Conservation (phyloP, 2,113 vertebrate species). For the Scolopax mira region DNA sequence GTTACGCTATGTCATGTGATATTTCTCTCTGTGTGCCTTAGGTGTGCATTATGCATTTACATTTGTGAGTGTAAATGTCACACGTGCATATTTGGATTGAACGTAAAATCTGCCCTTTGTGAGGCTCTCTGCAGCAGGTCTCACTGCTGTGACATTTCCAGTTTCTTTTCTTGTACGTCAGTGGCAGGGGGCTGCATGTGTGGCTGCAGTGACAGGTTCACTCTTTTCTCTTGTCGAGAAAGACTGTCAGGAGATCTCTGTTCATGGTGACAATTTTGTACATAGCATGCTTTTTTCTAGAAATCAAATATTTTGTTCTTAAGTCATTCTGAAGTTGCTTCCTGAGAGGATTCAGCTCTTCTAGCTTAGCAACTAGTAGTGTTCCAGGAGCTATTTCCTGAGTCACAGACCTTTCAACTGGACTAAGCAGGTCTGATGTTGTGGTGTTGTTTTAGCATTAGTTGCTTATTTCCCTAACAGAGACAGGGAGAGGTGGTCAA, state of each 20-base stretch:
- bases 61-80: not conserved
- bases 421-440: not conserved
- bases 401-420: rapidly evolving
- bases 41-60: not conserved
- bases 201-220: not conserved
- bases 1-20: not conserved
- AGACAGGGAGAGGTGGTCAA: not conserved
- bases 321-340: not conserved
- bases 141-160: not conserved
- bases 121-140: not conserved
- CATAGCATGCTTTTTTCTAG: not conserved
- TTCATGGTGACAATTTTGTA: not conserved
- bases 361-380: not conserved
- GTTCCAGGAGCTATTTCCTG: not conserved
- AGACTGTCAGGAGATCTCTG: not conserved
- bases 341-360: not conserved
- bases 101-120: not conserved
- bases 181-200: not conserved
- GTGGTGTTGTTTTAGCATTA: not conserved
- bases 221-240: not conserved
- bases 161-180: not conserved
- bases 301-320: not conserved
- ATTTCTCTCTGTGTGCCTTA: not conserved
- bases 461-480: not conserved
- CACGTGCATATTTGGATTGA: not conserved